phyloP scores from a whole-genome alignment of 2,113 vertebrate species.

The Galeopterus variegatus region DNA sequence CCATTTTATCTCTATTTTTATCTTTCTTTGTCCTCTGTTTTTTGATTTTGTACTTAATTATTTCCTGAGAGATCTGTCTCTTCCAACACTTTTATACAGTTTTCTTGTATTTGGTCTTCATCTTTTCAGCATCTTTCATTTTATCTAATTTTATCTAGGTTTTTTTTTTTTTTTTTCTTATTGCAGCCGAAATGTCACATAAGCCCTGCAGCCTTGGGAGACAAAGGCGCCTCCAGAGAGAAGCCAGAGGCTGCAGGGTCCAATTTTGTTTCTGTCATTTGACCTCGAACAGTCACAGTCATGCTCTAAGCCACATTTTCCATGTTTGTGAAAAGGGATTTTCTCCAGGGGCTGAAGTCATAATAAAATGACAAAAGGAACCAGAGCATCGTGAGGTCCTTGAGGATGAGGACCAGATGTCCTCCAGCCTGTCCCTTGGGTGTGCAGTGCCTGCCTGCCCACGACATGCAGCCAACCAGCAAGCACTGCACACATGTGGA shows the following conservation, averaged over 20 bases:
- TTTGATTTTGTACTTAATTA: neutral
- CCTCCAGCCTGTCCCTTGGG: fast-evolving
- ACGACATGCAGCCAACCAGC: fast-evolving
- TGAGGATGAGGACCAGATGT: fast-evolving
- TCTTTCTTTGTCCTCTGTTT: neutral
- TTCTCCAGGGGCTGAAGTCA: neutral
- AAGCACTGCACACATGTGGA: fast-evolving
- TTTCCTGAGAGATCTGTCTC: neutral
- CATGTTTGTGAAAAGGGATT: neutral
- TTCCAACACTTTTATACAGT: neutral
- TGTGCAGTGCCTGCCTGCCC: fast-evolving
- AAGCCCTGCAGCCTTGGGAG: neutral
- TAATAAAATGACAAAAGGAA: neutral
- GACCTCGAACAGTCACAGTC: neutral
- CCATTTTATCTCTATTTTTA: neutral
- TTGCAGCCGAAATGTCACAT: fast-evolving
- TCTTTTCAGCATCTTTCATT: neutral
- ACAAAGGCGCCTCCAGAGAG: neutral
- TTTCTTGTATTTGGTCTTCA: neutral
- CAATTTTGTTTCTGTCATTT: fast-evolving
- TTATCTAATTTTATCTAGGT: neutral
- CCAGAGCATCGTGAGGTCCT: neutral
- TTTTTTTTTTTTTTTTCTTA: neutral
- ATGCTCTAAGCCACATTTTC: fast-evolving
- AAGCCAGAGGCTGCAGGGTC: neutral